A percentile compares a stretch with the other conserved stretches of the same genome.
Evolutionary conservation across 2,888 invertebrate species (phyloP).

Genomic region (Micoletzkya japonica): DNA sequence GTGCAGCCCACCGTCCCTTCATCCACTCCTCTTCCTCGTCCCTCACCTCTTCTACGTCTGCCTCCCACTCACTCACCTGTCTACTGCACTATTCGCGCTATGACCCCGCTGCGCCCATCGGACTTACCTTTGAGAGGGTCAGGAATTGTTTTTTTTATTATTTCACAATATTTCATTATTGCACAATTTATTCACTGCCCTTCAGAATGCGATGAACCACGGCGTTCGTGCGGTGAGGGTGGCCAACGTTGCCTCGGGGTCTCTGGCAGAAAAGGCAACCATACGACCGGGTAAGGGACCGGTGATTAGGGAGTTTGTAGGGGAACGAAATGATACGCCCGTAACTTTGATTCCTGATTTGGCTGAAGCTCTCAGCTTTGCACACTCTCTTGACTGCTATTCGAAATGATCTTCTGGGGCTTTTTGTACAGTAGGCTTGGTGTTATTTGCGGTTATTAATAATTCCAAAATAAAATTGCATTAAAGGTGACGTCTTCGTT

Average conservation of each 20-base stretch:
- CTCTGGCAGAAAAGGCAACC: slow-evolving; percentile 53
- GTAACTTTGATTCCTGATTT: no score
- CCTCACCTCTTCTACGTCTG: slow-evolving; percentile 38
- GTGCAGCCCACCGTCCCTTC: slow-evolving; percentile 41
- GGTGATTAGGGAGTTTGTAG: no score
- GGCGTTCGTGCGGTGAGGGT: slow-evolving; percentile 44
- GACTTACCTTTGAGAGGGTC: slow-evolving; percentile 46
- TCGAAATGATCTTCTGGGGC: no score
- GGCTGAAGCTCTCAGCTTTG: no score
- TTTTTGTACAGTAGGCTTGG: no score
- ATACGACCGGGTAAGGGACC: slow-evolving; percentile 46
- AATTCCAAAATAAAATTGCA: no score
- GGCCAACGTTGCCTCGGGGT: slow-evolving; percentile 43
- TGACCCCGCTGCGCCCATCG: slow-evolving; percentile 46
- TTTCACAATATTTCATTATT: not conserved
- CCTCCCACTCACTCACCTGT: slow-evolving; percentile 46
- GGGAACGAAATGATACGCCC: no score
- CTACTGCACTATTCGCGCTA: slow-evolving; percentile 51
- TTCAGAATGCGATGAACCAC: slow-evolving; percentile 29
- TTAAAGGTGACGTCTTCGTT: slow-evolving; percentile 51
- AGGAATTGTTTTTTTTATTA: not conserved
- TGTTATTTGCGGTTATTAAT: no score
- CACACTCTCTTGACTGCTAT: no score
- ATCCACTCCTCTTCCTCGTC: slow-evolving; percentile 39
- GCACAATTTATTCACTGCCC: not conserved